A percentile compares a stretch with the other conserved stretches of the same genome.
Evolutionary conservation across 2,113 vertebrate genomes (phyloP).

Genomic region (Epinephelus fuscoguttatus): DNA sequence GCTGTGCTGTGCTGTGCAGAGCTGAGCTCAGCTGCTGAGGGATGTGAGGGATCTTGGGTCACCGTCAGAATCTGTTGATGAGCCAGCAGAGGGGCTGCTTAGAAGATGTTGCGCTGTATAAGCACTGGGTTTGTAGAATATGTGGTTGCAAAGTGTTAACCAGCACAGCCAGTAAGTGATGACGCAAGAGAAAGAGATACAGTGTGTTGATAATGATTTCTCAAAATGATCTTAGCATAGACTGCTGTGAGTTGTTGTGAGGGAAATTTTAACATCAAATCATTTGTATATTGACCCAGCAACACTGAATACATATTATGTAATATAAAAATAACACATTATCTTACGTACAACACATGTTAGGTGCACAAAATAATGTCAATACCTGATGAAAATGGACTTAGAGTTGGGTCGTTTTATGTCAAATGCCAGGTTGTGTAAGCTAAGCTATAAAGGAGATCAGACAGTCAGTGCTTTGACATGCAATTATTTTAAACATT

Average conservation of each 20-base stretch:
- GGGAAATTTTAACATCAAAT: neutral
- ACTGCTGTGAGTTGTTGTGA: neutral
- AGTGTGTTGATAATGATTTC: neutral
- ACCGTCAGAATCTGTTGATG: slow-evolving; percentile 62
- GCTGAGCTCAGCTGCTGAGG: slow-evolving; percentile 74
- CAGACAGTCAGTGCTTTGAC: neutral
- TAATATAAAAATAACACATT: neutral
- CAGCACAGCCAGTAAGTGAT: slow-evolving; percentile 1
- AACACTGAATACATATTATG: neutral
- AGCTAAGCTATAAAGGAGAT: neutral
- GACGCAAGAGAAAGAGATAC: neutral
- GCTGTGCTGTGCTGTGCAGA: slow-evolving; percentile 24
- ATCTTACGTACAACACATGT: neutral
- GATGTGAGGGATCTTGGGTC: slow-evolving; percentile 52
- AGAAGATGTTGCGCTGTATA: slow-evolving; percentile 18
- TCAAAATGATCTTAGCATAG: neutral
- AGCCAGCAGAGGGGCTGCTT: slow-evolving; percentile 55
- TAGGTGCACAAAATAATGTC: neutral
- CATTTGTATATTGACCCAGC: neutral
- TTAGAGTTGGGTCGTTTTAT: neutral
- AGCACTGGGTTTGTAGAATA: slow-evolving; percentile 7
- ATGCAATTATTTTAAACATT: neutral
- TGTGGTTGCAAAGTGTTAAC: slow-evolving; percentile 1
- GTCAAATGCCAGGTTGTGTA: neutral
- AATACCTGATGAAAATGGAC: neutral